Base-by-base conservation (phyloP, 1,140 invertebrate genomes). In the Phymorhynchus buccinoides region DNA sequence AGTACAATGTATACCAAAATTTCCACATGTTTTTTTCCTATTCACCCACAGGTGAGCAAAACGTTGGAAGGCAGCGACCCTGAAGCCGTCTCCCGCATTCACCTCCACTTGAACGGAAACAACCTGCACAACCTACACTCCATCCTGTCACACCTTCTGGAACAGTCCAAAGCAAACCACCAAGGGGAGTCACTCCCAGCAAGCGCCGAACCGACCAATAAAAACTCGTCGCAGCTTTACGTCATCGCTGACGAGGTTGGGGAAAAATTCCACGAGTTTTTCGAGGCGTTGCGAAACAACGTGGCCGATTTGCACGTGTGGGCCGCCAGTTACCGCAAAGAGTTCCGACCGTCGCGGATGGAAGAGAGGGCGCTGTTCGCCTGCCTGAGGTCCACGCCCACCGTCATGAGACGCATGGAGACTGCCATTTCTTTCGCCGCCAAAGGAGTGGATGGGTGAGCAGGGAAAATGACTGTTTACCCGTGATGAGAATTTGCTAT, bases 331-430 rank as follows among this genome's bases (percentile, higher is more conserved):
- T 83, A 83, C 62, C 6, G 62, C 4, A 62, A 73, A 14, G 41
- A 73, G 66, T 41, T 71, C 66, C 7, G 81, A 16, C 81, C 81
- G 3, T 16, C 35, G 22, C 41, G 18, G 9, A 83, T 83, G 81
- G 32, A 3, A 37, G 81, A 83, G 66, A 66, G 37, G 66, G 30
- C 1, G 1, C 22, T 83, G n/a, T 41, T 30, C 22, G 66, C 66
- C 41, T 83, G 62, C 18, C 39, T 83, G 32, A 35, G 81, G 52
- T 83, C 37, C 66, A 56, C 81, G 1, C 81, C 81, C 27, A 68
- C 81, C 27, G 81, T 83, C 81, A 73, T 42, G 81, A 37, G 81
- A 7, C 16, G 81, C 12, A 71, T 83, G 81, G 81, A 83, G 66
- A 83, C 81, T n/a, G 81, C 81, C 66, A 62, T 83, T 62, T 83